phyloP scores from a whole-genome alignment of 2,888 invertebrate species.

The Anagyrus pseudococci region DNA sequence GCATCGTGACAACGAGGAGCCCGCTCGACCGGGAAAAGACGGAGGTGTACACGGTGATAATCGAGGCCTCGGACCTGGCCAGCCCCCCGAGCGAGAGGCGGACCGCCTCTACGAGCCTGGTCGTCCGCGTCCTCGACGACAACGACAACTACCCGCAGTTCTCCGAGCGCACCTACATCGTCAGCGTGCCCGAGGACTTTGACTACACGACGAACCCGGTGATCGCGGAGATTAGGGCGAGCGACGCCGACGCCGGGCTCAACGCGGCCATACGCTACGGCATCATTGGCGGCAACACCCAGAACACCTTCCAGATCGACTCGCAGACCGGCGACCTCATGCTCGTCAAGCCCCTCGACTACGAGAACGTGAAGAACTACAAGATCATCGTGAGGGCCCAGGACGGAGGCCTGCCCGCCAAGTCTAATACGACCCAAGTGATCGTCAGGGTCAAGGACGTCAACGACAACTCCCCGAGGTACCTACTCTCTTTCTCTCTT shows the following conservation, averaged over 20 bases:
- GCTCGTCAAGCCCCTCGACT: constrained; percentile 86
- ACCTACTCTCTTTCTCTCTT: not conserved
- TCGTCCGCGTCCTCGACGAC: constrained; percentile 84
- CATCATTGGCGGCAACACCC: constrained; percentile 94
- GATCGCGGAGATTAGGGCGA: constrained; percentile 83
- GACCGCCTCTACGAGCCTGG: constrained; percentile 83
- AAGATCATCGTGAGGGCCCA: constrained; percentile 92
- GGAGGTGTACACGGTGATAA: constrained; percentile 82
- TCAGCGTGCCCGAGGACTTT: constrained; percentile 87
- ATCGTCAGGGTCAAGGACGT: constrained; percentile 90
- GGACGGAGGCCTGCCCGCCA: constrained; percentile 92
- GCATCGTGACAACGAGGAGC: constrained; percentile 83
- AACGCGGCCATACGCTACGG: constrained; percentile 94
- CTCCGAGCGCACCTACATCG: constrained; percentile 86
- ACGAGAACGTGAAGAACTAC: constrained; percentile 85
- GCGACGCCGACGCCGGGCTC: constrained; percentile 89
- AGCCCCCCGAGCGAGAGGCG: constrained; percentile 78
- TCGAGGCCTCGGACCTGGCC: constrained; percentile 87
- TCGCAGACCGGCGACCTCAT: constrained; percentile 90
- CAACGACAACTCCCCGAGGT: constrained; percentile 87
- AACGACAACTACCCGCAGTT: constrained; percentile 96
- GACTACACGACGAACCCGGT: constrained; percentile 84
- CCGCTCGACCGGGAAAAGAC: constrained; percentile 87
- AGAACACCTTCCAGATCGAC: constrained; percentile 93
- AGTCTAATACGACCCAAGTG: constrained; percentile 94